A percentile compares a stretch with the other conserved stretches of the same genome.
Evolutionary conservation across 2,113 vertebrate species (phyloP).

Genomic region (Poeciliopsis occidentalis): DNA sequence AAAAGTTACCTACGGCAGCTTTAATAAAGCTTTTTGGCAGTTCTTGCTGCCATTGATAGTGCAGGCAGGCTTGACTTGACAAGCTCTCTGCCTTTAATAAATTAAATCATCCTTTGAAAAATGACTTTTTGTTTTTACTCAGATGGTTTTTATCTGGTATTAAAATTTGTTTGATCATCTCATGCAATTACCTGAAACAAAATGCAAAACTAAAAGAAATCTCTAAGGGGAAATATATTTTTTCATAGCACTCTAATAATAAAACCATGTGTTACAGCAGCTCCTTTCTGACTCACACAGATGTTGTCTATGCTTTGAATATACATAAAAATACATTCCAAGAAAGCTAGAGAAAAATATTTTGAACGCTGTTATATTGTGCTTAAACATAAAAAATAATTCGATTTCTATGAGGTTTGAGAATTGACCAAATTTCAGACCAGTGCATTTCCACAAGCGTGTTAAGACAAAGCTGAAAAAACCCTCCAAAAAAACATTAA

Average conservation of each 20-base stretch:
- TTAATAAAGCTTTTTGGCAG: not conserved
- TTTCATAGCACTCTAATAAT: too few relatives aligned
- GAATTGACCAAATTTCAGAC: not conserved
- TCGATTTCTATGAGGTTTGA: not conserved
- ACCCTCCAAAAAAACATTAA: conserved; percentile 1
- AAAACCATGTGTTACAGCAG: too few relatives aligned
- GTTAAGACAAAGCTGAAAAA: conserved; percentile 7
- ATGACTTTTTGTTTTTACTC: not conserved
- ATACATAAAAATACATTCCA: too few relatives aligned
- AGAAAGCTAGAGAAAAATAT: not conserved
- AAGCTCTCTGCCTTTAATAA: not conserved
- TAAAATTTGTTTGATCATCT: too few relatives aligned
- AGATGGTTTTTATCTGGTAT: too few relatives aligned
- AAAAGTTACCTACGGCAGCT: too few relatives aligned
- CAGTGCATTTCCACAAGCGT: not conserved
- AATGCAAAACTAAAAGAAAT: too few relatives aligned
- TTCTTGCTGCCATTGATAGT: not conserved
- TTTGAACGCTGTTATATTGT: not conserved
- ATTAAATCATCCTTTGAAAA: not conserved
- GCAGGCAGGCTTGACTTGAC: not conserved
- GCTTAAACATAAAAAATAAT: not conserved
- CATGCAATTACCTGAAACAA: too few relatives aligned
- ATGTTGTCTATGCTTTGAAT: too few relatives aligned
- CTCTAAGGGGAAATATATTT: too few relatives aligned
- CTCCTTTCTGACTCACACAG: too few relatives aligned